Percentiles rank a stretch among this genome's conserved stretches.
Conservation (phyloP, 1,140 invertebrate species). For the Pantala flavescens region DNA sequence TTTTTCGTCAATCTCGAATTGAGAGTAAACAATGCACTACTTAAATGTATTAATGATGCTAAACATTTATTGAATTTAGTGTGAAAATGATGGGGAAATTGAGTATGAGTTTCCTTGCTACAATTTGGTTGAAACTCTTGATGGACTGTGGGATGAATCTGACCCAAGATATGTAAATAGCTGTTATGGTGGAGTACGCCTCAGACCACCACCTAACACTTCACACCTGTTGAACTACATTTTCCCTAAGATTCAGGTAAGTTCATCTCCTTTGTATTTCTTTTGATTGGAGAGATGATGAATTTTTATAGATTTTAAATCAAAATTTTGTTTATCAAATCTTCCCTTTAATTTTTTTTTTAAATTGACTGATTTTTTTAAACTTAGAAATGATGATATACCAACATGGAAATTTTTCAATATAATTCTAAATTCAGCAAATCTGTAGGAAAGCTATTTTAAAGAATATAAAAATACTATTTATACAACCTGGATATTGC, state of each 20-base stretch:
- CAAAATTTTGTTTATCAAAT: conserved; percentile 1
- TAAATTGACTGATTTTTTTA: too few relatives aligned
- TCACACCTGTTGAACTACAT: conserved; percentile 49
- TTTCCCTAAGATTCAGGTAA: conserved; percentile 59
- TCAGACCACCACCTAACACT: conserved; percentile 45
- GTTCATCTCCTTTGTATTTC: conserved; percentile 16
- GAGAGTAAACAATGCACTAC: too few relatives aligned
- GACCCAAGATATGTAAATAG: conserved; percentile 43
- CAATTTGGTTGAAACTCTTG: conserved; percentile 60
- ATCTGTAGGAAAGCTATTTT: too few relatives aligned
- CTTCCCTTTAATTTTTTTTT: neutral
- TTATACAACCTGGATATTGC: too few relatives aligned
- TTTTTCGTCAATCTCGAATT: too few relatives aligned
- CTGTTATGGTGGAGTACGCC: conserved; percentile 57
- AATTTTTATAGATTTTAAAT: conserved; percentile 14
- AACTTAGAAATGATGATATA: too few relatives aligned
- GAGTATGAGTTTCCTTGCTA: conserved; percentile 77
- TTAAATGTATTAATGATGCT: neutral
- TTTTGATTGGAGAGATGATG: neutral
- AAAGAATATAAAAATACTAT: too few relatives aligned
- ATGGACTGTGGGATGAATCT: conserved; percentile 61
- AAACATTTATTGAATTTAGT: conserved; percentile 35
- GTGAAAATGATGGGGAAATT: conserved; percentile 59
- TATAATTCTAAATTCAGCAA: too few relatives aligned
- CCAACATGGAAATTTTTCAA: too few relatives aligned